A percentile compares a stretch with the other conserved stretches of the same genome.
Conservation (phyloP, 2,113 vertebrate genomes). For the Echinops telfairi region DNA sequence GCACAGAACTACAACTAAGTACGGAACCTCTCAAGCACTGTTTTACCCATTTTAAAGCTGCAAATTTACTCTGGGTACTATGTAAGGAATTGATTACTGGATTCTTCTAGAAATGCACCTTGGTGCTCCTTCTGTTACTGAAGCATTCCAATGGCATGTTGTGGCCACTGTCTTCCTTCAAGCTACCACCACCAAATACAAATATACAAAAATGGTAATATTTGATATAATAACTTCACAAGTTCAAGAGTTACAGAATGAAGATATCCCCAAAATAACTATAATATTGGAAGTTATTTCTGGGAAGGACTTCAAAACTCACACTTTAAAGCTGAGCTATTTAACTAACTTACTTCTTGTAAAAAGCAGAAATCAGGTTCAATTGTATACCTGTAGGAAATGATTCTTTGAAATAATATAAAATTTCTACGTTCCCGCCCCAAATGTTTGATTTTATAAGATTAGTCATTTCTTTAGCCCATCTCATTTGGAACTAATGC, state of each 20-base stretch:
- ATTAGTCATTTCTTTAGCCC: constrained; percentile 34
- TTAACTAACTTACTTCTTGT: neutral
- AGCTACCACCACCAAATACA: constrained; percentile 16
- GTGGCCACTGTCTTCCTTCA: constrained; percentile 3
- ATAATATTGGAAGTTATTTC: constrained; percentile 51
- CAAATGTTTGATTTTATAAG: constrained; percentile 8
- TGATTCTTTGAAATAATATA: constrained; percentile 49
- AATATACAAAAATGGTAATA: neutral
- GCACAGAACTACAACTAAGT: constrained; percentile 59
- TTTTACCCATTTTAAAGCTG: constrained; percentile 31
- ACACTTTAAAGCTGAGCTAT: constrained; percentile 41
- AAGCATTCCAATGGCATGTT: constrained; percentile 44
- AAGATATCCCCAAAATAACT: neutral
- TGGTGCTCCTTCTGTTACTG: constrained; percentile 49
- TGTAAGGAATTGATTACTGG: constrained; percentile 32
- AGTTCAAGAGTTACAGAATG: constrained; percentile 8
- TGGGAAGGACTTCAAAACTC: constrained; percentile 46
- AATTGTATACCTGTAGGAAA: constrained; percentile 23
- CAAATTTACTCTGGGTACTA: constrained; percentile 42
- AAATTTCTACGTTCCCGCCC: neutral
- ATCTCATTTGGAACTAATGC: constrained; percentile 41
- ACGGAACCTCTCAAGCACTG: constrained; percentile 45
- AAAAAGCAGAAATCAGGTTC: constrained; percentile 65
- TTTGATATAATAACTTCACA: constrained; percentile 5
- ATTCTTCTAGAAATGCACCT: constrained; percentile 56